A percentile compares a stretch with the other conserved stretches of the same genome.
Conservation (phyloP, 2,113 vertebrate genomes). For the Cygnus buccinator region DNA sequence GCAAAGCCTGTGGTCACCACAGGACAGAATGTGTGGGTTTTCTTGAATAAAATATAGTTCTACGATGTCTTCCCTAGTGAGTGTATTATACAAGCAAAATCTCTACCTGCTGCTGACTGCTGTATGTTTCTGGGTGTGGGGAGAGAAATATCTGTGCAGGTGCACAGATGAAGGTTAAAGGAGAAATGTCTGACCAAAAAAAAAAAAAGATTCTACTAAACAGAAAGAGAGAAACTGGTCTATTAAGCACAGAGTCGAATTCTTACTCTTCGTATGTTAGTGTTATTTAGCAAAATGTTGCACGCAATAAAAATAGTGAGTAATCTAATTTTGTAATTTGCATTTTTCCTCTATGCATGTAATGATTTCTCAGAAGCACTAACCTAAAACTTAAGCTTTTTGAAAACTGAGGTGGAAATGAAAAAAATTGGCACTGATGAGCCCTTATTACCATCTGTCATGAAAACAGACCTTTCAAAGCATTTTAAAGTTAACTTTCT, state of each 20-base stretch:
- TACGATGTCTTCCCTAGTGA: slow-evolving; percentile 56
- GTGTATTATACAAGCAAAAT: slow-evolving; percentile 36
- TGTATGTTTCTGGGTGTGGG: not conserved
- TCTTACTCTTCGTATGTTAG: not conserved
- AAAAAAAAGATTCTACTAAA: not conserved
- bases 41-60: slow-evolving; percentile 72
- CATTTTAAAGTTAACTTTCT: slow-evolving; percentile 70
- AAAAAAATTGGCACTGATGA: slow-evolving; percentile 62
- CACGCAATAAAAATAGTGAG: not conserved
- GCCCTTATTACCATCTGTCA: slow-evolving; percentile 68
- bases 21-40: slow-evolving; percentile 64
- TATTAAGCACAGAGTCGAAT: not conserved
- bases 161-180: not conserved
- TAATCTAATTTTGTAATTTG: not conserved
- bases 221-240: not conserved
- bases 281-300: not conserved
- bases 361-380: slow-evolving; percentile 7
- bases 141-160: not conserved
- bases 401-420: slow-evolving; percentile 58
- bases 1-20: slow-evolving; percentile 57
- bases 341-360: not conserved
- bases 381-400: slow-evolving; percentile 41
- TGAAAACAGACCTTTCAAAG: slow-evolving; percentile 71
- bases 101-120: not conserved
- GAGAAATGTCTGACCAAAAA: not conserved